Evolutionary conservation across 2,888 invertebrate species (phyloP).

Genomic region (Noctuana brunneofusca): DNA sequence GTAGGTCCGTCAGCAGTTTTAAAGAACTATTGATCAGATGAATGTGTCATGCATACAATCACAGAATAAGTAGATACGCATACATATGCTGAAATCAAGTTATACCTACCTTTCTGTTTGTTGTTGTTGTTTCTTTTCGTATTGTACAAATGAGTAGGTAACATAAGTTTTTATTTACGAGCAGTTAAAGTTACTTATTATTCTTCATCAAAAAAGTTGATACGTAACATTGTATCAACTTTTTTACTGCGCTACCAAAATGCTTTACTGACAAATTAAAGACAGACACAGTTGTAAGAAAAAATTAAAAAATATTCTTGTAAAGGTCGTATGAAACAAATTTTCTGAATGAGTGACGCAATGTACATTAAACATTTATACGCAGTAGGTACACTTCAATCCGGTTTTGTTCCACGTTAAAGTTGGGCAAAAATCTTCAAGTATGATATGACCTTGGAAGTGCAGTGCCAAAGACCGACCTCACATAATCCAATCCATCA

Average conservation of each 20-base stretch:
- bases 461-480: slow-evolving; percentile 39
- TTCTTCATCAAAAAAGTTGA: background rate
- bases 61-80: too few species aligned
- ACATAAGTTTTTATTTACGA: too few species aligned
- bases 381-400: slow-evolving; percentile 34
- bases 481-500: slow-evolving; percentile 5
- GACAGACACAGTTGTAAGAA: background rate
- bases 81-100: too few species aligned
- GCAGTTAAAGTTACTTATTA: too few species aligned
- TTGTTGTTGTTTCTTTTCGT: too few species aligned
- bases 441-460: slow-evolving; percentile 37
- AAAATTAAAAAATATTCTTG: background rate
- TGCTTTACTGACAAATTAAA: background rate
- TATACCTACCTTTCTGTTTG: too few species aligned
- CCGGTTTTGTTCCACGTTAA: slow-evolving; percentile 37
- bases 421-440: slow-evolving; percentile 36
- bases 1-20: too few species aligned
- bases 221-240: too few species aligned
- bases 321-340: background rate
- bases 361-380: slow-evolving; percentile 26
- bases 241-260: background rate
- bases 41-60: too few species aligned
- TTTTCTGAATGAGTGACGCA: slow-evolving; percentile 34
- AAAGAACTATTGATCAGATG: too few species aligned
- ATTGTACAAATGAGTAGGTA: too few species aligned